These are phyloP conservation scores for Meiosimyza decipiens DNA, from an alignment of 2,888 invertebrate genomes.

Conservation along the genomic window DNA sequence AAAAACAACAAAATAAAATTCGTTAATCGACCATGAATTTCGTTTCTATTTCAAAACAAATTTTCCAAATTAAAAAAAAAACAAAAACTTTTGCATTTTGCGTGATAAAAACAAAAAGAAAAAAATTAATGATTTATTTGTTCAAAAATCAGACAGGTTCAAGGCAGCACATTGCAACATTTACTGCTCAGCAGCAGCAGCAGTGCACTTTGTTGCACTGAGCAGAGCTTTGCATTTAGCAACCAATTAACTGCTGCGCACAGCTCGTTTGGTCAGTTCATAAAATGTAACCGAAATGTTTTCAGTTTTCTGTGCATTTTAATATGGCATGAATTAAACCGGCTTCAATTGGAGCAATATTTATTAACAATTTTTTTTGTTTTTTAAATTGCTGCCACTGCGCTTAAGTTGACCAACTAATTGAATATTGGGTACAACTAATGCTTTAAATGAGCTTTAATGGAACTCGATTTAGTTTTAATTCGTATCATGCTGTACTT, in stretches of 20 bases:
- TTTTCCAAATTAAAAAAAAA: no score
- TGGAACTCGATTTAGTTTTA: no score
- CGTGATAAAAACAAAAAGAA: neutral
- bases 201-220: neutral
- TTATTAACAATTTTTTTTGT: neutral
- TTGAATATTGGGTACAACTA: no score
- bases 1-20: neutral
- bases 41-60: neutral
- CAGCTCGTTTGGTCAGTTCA: conserved; percentile 1
- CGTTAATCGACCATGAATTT: conserved; percentile 17
- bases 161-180: conserved; percentile 29
- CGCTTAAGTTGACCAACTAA: no score
- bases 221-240: neutral
- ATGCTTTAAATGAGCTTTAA: conserved; percentile 1
- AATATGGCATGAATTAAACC: neutral
- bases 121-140: neutral
- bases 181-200: neutral
- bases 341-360: conserved; percentile 25
- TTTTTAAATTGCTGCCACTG: no score
- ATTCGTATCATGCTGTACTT: no score
- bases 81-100: no score
- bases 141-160: conserved; percentile 26
- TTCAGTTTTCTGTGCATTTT: no score
- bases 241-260: neutral
- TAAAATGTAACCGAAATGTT: conserved; percentile 16